Conservation (phyloP, 2,113 vertebrate species). For the Catagonus wagneri region DNA sequence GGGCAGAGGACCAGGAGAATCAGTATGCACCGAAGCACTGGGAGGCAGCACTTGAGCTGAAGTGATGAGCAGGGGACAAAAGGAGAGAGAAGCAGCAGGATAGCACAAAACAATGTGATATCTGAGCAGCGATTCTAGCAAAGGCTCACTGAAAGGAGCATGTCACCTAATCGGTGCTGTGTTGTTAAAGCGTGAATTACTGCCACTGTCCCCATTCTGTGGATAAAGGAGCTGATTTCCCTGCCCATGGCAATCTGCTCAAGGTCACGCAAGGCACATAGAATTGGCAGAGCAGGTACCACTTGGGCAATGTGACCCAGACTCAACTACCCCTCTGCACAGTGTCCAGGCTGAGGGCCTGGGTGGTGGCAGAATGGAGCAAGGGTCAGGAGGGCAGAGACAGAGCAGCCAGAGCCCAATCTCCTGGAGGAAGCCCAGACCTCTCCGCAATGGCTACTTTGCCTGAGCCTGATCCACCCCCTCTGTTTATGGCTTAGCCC, state of each 20-base stretch:
- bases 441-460: neutral
- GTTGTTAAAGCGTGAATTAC: neutral
- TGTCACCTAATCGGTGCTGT: neutral
- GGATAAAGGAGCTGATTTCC: neutral
- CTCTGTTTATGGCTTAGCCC: constrained; percentile 52
- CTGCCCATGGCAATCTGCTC: neutral
- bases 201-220: neutral
- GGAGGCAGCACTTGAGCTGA: neutral
- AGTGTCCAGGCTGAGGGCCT: neutral
- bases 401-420: neutral
- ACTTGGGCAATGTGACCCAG: neutral
- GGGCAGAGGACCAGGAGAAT: neutral
- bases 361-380: neutral
- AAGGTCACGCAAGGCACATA: neutral
- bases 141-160: neutral
- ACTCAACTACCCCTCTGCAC: neutral
- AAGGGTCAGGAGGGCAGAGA: neutral
- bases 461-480: neutral
- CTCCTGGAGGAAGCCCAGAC: neutral
- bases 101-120: neutral
- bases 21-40: neutral
- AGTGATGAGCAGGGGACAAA: neutral
- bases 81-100: neutral
- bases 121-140: neutral
- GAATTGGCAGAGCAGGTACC: neutral